Evolutionary conservation across 2,888 invertebrate species (phyloP), one percentile per base, ranked within the genome.

Genomic region (Drosophila cognata): DNA sequence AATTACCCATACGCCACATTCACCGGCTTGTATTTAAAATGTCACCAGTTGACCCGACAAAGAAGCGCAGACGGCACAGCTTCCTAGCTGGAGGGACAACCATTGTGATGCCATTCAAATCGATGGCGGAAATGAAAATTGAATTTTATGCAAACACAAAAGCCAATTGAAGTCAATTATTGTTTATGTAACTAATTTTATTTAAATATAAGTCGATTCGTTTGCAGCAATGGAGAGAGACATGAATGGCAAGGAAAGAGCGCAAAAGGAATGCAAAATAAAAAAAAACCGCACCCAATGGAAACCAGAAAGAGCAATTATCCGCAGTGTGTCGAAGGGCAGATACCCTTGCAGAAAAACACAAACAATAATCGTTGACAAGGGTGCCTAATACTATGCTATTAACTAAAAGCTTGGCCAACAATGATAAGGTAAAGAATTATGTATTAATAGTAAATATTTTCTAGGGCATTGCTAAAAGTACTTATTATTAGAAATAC

Each of bases 101-200:
- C 64, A 80, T 81, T 84, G 81, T 81, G 66, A 57, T 64, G 69
- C 53, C 67, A 77, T 67, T 67, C 59, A 62, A 79, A 67, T 83
- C 70, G 51, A 70, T 82, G 80, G 76, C 71, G 82, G 83, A 85
- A 86, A 82, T 85, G 79, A 75, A 85, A 87, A 89, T 83, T 89
- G 79, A 83, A 89, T 90, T 90, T 84, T 79, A 81, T 79, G 82
- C 89, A 85, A 90, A 90, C 83, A 90, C 81, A 90, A 84, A 87
- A 80, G 78, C 75, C 87, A 90, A 90, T 89, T 89, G 82, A 85
- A 89, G 89, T 90, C 84, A 87, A 89, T 89, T 87, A 87, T 89
- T 87, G 90, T 89, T 89, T 87, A 84, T 82, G 83, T 81, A 87
- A 82, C 81, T 89, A 90, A 89, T 89, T 87, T 90, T 90, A 89